Evolutionary conservation across 2,797 vertebrate genomes (phyloP).

Genomic region (Borostomias antarcticus): DNA sequence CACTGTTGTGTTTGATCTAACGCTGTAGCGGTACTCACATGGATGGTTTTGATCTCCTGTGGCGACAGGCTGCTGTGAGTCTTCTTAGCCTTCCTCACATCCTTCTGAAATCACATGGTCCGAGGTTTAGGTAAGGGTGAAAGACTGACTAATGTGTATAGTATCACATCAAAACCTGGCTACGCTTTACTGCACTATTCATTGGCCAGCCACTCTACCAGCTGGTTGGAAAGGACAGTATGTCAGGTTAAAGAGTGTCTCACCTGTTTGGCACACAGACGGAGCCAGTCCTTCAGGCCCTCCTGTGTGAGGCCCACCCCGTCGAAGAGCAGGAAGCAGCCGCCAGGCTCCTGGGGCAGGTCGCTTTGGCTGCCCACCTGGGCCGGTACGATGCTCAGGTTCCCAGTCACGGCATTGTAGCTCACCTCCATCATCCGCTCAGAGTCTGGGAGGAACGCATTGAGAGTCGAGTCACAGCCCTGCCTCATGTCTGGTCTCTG

Average conservation of each 20-base stretch:
- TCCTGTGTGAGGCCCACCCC: slow-evolving; percentile 89
- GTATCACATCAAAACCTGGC: no score
- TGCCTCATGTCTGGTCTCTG: slow-evolving; percentile 21
- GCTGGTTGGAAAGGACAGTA: no score
- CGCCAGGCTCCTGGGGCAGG: slow-evolving; percentile 52
- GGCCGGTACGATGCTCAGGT: slow-evolving; percentile 77
- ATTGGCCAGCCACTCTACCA: background rate
- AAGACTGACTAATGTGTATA: no score
- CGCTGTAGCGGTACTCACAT: slow-evolving; percentile 77
- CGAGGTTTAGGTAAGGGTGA: background rate
- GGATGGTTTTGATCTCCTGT: slow-evolving; percentile 90
- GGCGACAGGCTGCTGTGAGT: slow-evolving; percentile 84
- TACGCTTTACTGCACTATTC: background rate
- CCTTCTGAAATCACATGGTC: slow-evolving; percentile 74
- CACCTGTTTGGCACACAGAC: slow-evolving; percentile 92
- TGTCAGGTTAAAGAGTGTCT: no score
- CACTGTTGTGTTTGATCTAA: background rate
- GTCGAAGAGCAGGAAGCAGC: slow-evolving; percentile 86
- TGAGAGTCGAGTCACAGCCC: slow-evolving; percentile 31
- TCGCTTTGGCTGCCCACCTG: slow-evolving; percentile 60
- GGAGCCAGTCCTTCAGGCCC: slow-evolving; percentile 90
- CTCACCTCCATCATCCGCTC: slow-evolving; percentile 85
- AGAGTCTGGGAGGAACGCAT: slow-evolving; percentile 77
- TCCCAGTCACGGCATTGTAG: slow-evolving; percentile 84
- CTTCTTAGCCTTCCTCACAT: slow-evolving; percentile 85